These are phyloP conservation scores for Heteromyza rotundicornis DNA, from an alignment of 2,888 invertebrate genomes.

Conservation along the genomic window DNA sequence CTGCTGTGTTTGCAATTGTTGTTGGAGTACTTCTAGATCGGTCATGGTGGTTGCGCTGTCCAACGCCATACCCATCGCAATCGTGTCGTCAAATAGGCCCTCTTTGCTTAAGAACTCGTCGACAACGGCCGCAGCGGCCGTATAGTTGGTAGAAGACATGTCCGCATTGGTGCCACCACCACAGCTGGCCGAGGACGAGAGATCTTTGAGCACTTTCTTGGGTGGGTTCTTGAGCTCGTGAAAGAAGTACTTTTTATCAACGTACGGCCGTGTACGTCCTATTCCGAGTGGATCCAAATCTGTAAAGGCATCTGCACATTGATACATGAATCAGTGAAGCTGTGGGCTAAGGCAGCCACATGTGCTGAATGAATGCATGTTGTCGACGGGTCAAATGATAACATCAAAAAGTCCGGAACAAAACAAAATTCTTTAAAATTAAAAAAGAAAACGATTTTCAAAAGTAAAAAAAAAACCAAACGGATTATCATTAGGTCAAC, in stretches of 20 bases:
- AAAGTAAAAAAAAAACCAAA: no score
- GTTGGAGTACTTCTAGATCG: slow-evolving; percentile 15
- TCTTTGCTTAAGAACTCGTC: slow-evolving; percentile 46
- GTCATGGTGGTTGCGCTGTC: not conserved
- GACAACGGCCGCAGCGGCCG: slow-evolving; percentile 28
- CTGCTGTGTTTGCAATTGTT: slow-evolving; percentile 27
- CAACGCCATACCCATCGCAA: not conserved
- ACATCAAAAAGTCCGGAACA: not conserved
- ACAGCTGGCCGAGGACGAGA: slow-evolving; percentile 57
- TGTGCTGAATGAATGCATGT: not conserved
- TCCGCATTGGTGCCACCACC: slow-evolving; percentile 12
- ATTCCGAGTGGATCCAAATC: slow-evolving; percentile 93
- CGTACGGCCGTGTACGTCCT: slow-evolving; percentile 88
- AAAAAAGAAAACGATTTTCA: no score
- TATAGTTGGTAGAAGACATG: slow-evolving; percentile 9
- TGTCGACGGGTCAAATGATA: not conserved
- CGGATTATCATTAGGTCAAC: no score
- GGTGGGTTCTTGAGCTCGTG: slow-evolving; percentile 94
- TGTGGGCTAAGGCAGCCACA: slow-evolving; percentile 18
- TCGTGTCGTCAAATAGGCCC: slow-evolving; percentile 37
- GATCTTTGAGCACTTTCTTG: slow-evolving; percentile 89
- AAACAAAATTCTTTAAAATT: no score
- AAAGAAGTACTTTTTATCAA: slow-evolving; percentile 96
- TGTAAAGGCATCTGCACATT: slow-evolving; percentile 83
- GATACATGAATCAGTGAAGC: slow-evolving; percentile 50